Evolutionary conservation across 2,113 vertebrate species (phyloP), one percentile per base, ranked within the genome.

Genomic region (Ammospiza nelsoni): DNA sequence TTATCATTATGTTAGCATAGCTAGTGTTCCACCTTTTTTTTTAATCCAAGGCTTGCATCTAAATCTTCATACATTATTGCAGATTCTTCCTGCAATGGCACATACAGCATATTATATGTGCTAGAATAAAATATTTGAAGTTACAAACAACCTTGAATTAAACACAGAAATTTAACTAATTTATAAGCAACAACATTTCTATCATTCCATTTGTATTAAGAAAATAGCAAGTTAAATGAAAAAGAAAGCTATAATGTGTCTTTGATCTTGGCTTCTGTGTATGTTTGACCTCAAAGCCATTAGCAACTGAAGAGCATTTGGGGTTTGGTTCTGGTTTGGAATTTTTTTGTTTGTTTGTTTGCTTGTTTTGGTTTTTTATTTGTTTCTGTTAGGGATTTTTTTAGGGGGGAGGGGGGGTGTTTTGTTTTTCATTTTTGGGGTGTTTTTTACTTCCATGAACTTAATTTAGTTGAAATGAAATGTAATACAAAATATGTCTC

Each of bases 361-460:
- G 15, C 41, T 43, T 25, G 9, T 20, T 39, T 41, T 21, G 8
- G 12, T 80, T 54, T 15, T 14, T 46, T 27, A 8, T 49, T 49
- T 49, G 15, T 31, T 76, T 48, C 11, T 37, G 5, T 59, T 48
- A 31, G 21, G 33, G 24, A 2, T 35, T 48, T 39, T 19, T 31
- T 5, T 5, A 6, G 0, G 1, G 4, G 4, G 9, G 27, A 12
- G 4, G 9, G 4, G 41, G 41, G 41, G 37, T 39, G 37, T 39
- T 39, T 39, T 39, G 37, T 39, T 41, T 41, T 39, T 49, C 5
- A 2, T 41, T 5, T 29, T 76, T 39, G 21, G 3, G 3, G 12
- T 27, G 28, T 23, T 35, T 33, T 23, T 41, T 28, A 19, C 27
- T 81, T 82, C 41, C 41, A 66, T 74, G 29, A 57, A 46, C 15